Evolutionary conservation across 1,140 invertebrate genomes (phyloP).

Genomic region (Zaprionus ghesquierei): DNA sequence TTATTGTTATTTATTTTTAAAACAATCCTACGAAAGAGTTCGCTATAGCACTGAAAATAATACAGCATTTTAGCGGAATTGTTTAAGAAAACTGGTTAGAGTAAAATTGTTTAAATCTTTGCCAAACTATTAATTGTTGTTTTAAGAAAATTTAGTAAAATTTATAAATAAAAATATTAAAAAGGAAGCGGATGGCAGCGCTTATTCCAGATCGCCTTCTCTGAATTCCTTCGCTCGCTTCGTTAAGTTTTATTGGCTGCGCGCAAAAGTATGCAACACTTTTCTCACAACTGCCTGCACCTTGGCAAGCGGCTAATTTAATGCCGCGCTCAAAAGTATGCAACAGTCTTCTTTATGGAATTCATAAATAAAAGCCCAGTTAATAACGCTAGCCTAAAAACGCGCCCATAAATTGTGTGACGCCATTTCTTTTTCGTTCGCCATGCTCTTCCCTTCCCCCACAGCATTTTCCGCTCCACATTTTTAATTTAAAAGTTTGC

Average conservation of each 20-base stretch:
- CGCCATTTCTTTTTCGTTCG: conserved; percentile 11
- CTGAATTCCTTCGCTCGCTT: background rate
- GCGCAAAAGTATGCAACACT: background rate
- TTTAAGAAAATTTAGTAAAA: background rate
- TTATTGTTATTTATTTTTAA: too few species aligned
- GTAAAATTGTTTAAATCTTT: too few species aligned
- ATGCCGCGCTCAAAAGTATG: conserved; percentile 28
- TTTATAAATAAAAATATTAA: background rate
- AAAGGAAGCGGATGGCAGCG: too few species aligned
- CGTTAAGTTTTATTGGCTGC: background rate
- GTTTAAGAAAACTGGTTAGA: too few species aligned
- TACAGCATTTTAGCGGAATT: too few species aligned
- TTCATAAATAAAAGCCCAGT: conserved; percentile 64
- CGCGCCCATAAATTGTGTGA: conserved; percentile 62
- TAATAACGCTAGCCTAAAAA: conserved; percentile 64
- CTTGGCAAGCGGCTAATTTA: background rate
- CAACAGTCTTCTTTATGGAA: conserved; percentile 50
- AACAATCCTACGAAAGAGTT: too few species aligned
- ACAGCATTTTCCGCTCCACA: conserved; percentile 15
- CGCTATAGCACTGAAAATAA: too few species aligned
- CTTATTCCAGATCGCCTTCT: too few species aligned
- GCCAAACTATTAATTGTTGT: too few species aligned
- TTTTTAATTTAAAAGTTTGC: conserved; percentile 80
- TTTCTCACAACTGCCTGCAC: background rate
- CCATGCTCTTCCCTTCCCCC: background rate